Conservation (phyloP, 2,888 invertebrate species). For the Tenthredo livida region DNA sequence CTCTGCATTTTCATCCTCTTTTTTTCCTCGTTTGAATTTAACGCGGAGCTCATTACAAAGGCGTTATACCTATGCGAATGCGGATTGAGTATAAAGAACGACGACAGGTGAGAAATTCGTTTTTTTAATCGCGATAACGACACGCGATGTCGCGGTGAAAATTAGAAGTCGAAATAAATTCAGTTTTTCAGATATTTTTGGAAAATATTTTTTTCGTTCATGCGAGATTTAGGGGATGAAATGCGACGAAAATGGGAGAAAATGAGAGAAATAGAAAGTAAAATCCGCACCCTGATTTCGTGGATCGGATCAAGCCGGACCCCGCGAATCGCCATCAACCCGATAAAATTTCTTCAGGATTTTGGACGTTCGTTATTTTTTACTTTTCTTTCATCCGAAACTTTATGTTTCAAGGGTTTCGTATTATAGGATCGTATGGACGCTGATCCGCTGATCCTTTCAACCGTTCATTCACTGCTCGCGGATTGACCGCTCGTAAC, state of each 20-base stretch:
- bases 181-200: no score
- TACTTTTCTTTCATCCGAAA: neutral
- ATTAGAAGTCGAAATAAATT: no score
- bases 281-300: neutral
- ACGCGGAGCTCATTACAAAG: neutral
- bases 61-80: no score
- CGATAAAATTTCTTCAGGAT: neutral
- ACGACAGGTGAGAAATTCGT: no score
- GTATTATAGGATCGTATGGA: neutral
- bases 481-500: neutral
- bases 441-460: conserved; percentile 26
- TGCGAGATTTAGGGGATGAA: neutral
- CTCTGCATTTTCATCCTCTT: neutral
- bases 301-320: neutral
- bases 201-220: no score
- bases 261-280: neutral
- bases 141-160: no score
- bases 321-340: neutral
- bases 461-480: neutral
- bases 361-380: neutral
- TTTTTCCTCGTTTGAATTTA: neutral
- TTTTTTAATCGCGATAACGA: no score
- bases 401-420: neutral
- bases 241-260: neutral
- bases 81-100: no score